Evolutionary conservation across 1,140 invertebrate genomes (phyloP), one percentile per base, ranked within the genome.

Genomic region (Caenorhabditis tropicalis): DNA sequence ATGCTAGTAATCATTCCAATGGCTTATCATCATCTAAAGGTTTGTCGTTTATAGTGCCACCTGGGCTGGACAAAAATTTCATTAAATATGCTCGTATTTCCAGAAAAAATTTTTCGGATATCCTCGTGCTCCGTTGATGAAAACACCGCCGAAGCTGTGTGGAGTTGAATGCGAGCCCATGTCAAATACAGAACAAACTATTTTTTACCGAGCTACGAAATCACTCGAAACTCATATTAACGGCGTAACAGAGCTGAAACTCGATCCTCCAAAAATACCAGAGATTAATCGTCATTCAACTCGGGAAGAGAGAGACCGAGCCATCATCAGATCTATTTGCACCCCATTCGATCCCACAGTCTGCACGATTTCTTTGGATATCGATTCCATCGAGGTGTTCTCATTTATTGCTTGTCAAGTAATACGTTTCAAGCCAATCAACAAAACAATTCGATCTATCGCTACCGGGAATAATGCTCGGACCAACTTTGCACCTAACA

Each of bases 1-100:
- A 74, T 74, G 65, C n/a, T 74, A 10, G 65, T 46, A 24, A 36
- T 74, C 21, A 74, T 74, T 3, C 65, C 65, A 24, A 74, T 74
- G 65, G 19, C 36, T 9, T 74, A 43, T 19, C 4, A 74, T n/a
- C 9, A 46, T 24, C 10, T 21, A 10, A 6, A 48, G 21, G 82
- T 46, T 10, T 4, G 36, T 48, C 3, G 7, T 4, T n/a, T 21
- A 5, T n/a, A 16, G 1, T n/a, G n/a, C n/a, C n/a, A n/a, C n/a
- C n/a, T n/a, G n/a, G n/a, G n/a, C n/a, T n/a, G n/a, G n/a, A n/a
- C n/a, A 46, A 46, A 46, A 46, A 46, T 46, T 58, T 0, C 1
- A 29, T 1, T 58, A 27, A 31, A 58, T 1, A 1, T 60, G 56
- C 12, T 19, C 19, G n/a, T n/a, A n/a, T 5, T 70, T 70, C 39